Base-by-base conservation (phyloP, 2,797 vertebrate genomes). In the Sebastes jordani region DNA sequence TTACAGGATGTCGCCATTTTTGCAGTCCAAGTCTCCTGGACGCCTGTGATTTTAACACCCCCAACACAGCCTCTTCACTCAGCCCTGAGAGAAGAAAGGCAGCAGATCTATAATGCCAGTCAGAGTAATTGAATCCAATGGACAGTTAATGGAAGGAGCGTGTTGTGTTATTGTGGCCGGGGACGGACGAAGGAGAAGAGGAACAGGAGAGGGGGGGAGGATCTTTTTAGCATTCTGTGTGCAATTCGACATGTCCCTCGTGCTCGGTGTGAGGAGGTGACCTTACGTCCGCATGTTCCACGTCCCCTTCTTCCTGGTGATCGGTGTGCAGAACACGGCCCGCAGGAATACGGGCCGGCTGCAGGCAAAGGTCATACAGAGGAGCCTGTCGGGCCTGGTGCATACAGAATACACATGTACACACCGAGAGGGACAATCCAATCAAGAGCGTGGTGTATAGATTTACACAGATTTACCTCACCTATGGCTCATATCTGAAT, bases 291-390 rank as follows among this genome's bases (percentile, higher is more conserved):
- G 72, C 89, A 20, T 93, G 91, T 91, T 89, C 70, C 86, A 86
- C 90, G 70, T 84, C 72, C 63, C 61, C 72, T 54, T 84, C 69
- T 83, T 90, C 82, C 68, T n/a, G 78, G 82, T 82, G 85, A 93
- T 93, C 87, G 69, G 88, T 86, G 89, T 93, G 92, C 89, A 81
- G 67, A 82, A 92, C 91, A 92, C 64, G 75, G 67, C 89, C 89
- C 83, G 13, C 80, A 92, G 91, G 90, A 93, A 91, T 91, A 88
- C 67, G 18, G 88, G 66, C 87, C 75, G 78, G 82, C 89, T 80
- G 52, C 91, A 91, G 89, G 86, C 88, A 93, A 94, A 94, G 93
- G 93, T 94, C 92, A 76, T 6, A 52, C 83, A 85, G 90, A 89
- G 78, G 83, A 89, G 78, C 68, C 58, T 34, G 27, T 38, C 27